Evolutionary conservation across 2,888 invertebrate genomes (phyloP), one percentile per base, ranked within the genome.

Genomic region (Poecilus cupreus): DNA sequence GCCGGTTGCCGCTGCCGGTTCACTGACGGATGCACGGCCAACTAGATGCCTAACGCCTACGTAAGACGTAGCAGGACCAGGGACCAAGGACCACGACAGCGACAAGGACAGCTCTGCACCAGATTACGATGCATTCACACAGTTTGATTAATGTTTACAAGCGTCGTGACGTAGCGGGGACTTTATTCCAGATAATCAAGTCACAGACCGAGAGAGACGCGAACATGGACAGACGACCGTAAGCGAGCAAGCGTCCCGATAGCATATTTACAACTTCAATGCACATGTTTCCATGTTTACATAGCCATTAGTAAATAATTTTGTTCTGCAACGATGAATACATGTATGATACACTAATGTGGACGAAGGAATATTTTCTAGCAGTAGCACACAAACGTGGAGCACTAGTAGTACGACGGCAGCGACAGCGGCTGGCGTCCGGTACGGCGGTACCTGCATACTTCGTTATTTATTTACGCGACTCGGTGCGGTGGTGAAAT

Each of bases 81-180:
- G 32, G 32, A 26, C n/a, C 60, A 3, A 37, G 16, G 10, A 37
- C 16, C 32, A 8, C 26, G 51, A 49, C 51, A 72, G n/a, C 46
- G 51, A 51, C 74, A 75, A 72, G 43, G 74, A 75, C 46, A 72
- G 72, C 72, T 54, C 46, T 80, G 57, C 80, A 72, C 37, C 84
- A 86, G 86, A 86, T 86, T 86, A 86, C 85, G 85, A 85, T 85
- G 86, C 86, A 86, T 86, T 85, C 85, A 84, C 85, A 84, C 85
- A 85, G 86, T 86, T 86, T 87, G 86, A 87, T 87, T 86, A 86
- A 87, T 86, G 86, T 84, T 85, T 79, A 79, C 79, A 79, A 79
- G 78, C 68, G 77, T 26, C 43, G 60, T 77, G 77, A 77, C 77
- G 77, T 57, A 57, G 39, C 43, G 16, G 78, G 49, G 79, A 79